These are phyloP conservation scores for Dasyurus viverrinus DNA, from an alignment of 2,113 vertebrate genomes.

Conservation along the genomic window DNA sequence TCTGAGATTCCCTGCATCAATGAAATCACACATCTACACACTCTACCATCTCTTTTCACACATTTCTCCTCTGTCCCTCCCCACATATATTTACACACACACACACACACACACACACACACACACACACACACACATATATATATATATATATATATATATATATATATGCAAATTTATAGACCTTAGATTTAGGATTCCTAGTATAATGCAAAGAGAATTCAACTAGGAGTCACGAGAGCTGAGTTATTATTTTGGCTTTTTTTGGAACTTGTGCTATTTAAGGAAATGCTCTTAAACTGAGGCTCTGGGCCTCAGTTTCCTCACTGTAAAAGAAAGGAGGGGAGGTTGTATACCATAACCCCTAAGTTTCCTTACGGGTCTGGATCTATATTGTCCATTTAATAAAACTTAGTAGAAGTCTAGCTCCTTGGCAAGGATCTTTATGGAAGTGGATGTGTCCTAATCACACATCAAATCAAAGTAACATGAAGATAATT, in stretches of 20 bases:
- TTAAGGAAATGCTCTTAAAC: neutral
- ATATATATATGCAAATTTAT: neutral
- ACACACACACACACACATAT: too few species aligned
- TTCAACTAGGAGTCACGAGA: neutral
- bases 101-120: too few species aligned
- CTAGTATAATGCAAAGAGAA: neutral
- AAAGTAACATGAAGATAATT: neutral
- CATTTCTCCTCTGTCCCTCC: too few species aligned
- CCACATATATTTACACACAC: neutral
- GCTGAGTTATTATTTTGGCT: neutral
- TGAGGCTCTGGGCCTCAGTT: neutral
- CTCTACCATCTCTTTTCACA: neutral
- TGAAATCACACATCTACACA: neutral
- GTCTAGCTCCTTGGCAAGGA: neutral
- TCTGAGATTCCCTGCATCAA: neutral
- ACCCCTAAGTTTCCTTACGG: neutral
- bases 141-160: neutral
- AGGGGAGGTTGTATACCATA: too few species aligned
- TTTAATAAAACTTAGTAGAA: neutral
- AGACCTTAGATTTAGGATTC: neutral
- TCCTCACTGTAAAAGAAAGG: neutral
- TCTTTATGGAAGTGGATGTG: too few species aligned
- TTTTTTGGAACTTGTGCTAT: neutral
- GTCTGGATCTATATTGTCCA: neutral
- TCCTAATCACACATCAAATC: neutral